phyloP scores from a whole-genome alignment of 2,797 vertebrate species.

The Gallinago solitaria region DNA sequence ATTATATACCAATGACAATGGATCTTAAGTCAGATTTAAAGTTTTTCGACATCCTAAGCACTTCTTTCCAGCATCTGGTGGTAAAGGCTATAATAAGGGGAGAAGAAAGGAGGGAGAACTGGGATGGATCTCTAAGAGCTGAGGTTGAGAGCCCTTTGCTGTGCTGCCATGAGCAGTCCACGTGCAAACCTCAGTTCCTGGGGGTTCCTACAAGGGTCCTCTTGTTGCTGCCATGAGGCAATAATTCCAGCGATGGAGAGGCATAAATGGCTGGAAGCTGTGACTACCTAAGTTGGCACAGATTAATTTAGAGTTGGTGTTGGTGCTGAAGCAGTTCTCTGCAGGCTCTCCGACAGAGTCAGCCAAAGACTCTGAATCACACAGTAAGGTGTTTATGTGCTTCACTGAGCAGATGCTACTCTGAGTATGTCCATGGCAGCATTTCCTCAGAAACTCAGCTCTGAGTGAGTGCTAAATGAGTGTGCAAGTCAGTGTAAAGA shows the following conservation, averaged over 20 bases:
- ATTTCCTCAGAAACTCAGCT: background rate
- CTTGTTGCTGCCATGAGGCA: background rate
- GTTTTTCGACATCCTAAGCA: background rate
- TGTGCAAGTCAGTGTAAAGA: background rate
- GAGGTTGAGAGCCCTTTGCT: background rate
- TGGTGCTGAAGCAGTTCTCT: background rate
- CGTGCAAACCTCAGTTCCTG: background rate
- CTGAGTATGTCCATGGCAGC: background rate
- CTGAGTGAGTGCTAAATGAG: background rate
- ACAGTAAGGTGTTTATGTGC: background rate
- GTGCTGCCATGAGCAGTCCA: background rate
- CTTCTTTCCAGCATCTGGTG: background rate
- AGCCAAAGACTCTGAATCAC: background rate
- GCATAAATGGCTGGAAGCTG: background rate
- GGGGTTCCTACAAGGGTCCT: background rate
- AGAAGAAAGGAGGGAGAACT: background rate
- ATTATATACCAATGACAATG: background rate
- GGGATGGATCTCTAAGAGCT: background rate
- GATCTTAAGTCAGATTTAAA: background rate
- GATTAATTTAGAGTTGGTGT: background rate
- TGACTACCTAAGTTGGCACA: background rate
- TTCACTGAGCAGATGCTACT: background rate
- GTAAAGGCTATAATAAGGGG: background rate
- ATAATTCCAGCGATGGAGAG: background rate
- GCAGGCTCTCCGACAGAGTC: background rate